Evolutionary conservation across 2,113 vertebrate genomes (phyloP).

Genomic region (Romanogobio albipinnatus): DNA sequence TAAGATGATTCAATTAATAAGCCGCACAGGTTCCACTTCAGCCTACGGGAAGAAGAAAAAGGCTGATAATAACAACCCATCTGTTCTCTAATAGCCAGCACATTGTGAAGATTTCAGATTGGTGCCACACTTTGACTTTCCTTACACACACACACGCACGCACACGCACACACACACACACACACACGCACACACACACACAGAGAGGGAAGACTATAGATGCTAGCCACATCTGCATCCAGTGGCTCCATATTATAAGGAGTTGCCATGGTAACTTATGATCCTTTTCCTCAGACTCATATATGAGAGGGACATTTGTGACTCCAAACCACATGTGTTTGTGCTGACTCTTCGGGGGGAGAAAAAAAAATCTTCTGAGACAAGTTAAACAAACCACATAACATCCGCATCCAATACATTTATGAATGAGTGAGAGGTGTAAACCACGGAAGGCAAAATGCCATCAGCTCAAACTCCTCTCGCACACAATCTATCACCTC

Average conservation of each 20-base stretch:
- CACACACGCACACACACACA: too few species aligned
- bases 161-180: too few species aligned
- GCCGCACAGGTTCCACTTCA: constrained; percentile 23
- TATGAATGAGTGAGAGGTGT: constrained; percentile 10
- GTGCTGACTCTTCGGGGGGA: not conserved
- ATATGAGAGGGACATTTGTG: not conserved
- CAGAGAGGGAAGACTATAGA: constrained; percentile 17
- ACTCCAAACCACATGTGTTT: not conserved
- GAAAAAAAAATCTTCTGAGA: too few species aligned
- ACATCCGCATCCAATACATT: not conserved
- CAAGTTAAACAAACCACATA: not conserved
- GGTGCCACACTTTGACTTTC: not conserved
- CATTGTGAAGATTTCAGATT: constrained; percentile 25
- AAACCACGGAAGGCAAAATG: constrained; percentile 22
- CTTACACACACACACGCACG: not conserved
- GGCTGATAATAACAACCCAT: constrained; percentile 18
- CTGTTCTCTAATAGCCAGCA: constrained; percentile 14
- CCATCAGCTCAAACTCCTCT: constrained; percentile 15
- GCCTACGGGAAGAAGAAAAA: constrained; percentile 21
- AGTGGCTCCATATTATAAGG: constrained; percentile 39
- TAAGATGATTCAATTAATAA: constrained; percentile 41
- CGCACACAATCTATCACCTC: constrained; percentile 36
- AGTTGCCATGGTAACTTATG: constrained; percentile 53
- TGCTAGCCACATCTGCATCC: constrained; percentile 44
- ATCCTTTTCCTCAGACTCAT: constrained; percentile 17